Evolutionary conservation across 2,797 vertebrate genomes (phyloP).

Genomic region (Hemibagrus guttatus): DNA sequence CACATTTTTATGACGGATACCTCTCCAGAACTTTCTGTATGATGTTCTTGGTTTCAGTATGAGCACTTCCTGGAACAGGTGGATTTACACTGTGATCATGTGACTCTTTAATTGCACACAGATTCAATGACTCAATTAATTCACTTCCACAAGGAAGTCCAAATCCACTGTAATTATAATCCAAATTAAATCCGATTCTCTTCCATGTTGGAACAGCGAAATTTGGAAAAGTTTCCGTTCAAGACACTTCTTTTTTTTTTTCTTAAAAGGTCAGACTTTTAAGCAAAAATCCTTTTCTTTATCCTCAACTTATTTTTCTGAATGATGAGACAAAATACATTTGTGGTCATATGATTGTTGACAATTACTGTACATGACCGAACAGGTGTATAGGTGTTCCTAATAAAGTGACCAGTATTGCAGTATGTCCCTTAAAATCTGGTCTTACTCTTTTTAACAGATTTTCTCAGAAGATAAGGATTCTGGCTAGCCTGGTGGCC

Average conservation of each 20-base stretch:
- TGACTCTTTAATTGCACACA: not conserved
- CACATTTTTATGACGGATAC: too few relatives aligned
- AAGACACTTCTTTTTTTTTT: not conserved
- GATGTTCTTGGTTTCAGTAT: not conserved
- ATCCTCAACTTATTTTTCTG: too few relatives aligned
- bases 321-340: not conserved
- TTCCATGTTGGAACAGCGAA: not conserved
- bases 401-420: not conserved
- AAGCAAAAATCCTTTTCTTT: too few relatives aligned
- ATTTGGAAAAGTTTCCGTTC: not conserved
- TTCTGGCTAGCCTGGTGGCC: conserved; percentile 77
- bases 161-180: too few relatives aligned
- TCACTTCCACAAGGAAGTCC: not conserved
- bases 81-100: not conserved
- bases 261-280: not conserved
- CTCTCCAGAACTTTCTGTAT: not conserved
- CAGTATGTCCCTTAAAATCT: not conserved
- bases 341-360: not conserved
- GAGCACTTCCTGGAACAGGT: not conserved
- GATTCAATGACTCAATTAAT: not conserved
- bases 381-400: not conserved
- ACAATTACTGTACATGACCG: not conserved
- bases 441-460: conserved; percentile 52
- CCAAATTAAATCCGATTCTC: not conserved
- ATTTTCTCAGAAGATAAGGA: conserved; percentile 82